Conservation (phyloP, 1,140 invertebrate genomes). For the Scaptomyza montana region DNA sequence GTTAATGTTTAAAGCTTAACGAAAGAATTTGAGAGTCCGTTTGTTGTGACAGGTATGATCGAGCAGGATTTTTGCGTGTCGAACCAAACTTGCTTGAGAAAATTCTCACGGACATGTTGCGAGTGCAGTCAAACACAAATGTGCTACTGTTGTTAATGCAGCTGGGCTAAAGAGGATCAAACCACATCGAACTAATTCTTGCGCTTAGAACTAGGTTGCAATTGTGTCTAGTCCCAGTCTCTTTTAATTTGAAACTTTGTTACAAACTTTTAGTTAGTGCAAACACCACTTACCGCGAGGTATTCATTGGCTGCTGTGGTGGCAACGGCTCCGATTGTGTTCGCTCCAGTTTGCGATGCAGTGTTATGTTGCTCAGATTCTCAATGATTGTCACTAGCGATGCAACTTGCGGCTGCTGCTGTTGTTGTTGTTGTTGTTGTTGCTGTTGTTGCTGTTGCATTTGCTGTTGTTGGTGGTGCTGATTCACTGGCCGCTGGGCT, state of each 20-base stretch:
- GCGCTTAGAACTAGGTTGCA: neutral
- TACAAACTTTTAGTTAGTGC: too few species aligned
- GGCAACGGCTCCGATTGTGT: conserved; percentile 90
- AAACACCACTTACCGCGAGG: conserved; percentile 71
- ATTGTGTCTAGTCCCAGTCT: too few species aligned
- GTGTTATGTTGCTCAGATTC: conserved; percentile 83
- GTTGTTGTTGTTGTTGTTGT: conserved; percentile 49
- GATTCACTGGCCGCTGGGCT: conserved; percentile 44
- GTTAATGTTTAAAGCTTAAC: neutral
- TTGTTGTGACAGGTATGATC: too few species aligned
- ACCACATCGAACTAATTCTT: too few species aligned
- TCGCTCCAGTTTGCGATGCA: conserved; percentile 91
- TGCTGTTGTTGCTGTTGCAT: conserved; percentile 40
- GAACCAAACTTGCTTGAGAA: neutral
- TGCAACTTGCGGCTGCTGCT: conserved; percentile 50
- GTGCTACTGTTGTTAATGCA: too few species aligned
- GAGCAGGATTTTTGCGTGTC: too few species aligned
- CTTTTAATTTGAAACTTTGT: too few species aligned
- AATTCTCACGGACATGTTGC: too few species aligned
- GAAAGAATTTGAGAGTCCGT: too few species aligned
- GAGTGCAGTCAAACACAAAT: too few species aligned
- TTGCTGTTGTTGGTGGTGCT: conserved; percentile 28
- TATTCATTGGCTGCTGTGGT: conserved; percentile 81
- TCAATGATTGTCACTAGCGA: conserved; percentile 83
- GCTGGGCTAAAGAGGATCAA: too few species aligned